phyloP scores from a whole-genome alignment of 2,888 invertebrate species.

The Ichneumon xanthorius region DNA sequence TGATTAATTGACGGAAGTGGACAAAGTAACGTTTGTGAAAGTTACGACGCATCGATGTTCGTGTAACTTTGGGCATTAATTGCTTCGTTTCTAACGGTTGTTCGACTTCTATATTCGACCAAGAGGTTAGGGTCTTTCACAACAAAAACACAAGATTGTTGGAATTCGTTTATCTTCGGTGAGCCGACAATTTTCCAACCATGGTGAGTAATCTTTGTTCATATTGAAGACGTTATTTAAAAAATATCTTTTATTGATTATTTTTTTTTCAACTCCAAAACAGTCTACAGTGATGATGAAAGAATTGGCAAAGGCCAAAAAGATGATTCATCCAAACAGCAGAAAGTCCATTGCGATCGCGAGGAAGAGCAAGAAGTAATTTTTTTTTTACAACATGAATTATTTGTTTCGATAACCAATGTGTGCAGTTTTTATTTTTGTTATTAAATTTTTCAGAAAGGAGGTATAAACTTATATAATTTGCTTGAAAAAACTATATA shows the following conservation, averaged over 20 bases:
- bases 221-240: background rate
- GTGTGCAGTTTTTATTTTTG: background rate
- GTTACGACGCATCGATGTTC: background rate
- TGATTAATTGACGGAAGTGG: background rate
- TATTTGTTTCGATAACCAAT: background rate
- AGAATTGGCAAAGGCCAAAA: slow-evolving; percentile 77
- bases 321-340: slow-evolving; percentile 91
- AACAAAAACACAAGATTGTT: slow-evolving; percentile 12
- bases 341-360: slow-evolving; percentile 91
- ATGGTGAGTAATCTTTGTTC: slow-evolving; percentile 48
- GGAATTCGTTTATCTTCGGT: background rate
- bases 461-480: too few relatives aligned
- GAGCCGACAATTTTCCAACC: background rate
- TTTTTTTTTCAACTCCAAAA: slow-evolving; percentile 31
- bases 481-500: too few relatives aligned
- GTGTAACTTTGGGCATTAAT: background rate
- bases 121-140: slow-evolving; percentile 27
- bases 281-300: slow-evolving; percentile 74
- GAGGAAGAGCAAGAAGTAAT: slow-evolving; percentile 89
- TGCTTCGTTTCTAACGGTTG: background rate
- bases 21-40: background rate
- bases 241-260: slow-evolving; percentile 77
- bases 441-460: background rate
- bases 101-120: background rate
- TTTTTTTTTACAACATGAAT: slow-evolving; percentile 40